Percentiles rank a stretch among this genome's conserved stretches.
Conservation (phyloP, 1,140 invertebrate genomes). For the Asbolus verrucosus region DNA sequence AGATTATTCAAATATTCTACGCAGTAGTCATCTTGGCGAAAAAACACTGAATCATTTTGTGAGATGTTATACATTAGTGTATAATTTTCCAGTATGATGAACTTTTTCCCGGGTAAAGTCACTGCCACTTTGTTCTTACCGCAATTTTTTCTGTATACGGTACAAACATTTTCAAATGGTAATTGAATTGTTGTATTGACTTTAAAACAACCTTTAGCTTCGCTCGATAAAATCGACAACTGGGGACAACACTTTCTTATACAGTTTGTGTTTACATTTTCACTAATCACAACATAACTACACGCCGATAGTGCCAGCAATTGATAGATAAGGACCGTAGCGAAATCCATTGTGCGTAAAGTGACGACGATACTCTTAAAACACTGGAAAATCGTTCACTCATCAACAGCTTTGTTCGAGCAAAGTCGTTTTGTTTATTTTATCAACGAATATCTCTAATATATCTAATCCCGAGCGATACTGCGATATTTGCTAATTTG, state of each 20-base stretch:
- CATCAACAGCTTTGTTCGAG: constrained; percentile 41
- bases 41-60: neutral
- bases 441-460: constrained; percentile 41
- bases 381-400: constrained; percentile 31
- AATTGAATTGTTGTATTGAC: constrained; percentile 4
- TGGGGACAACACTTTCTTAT: constrained; percentile 34
- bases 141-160: neutral
- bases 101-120: neutral
- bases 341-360: constrained; percentile 32
- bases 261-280: constrained; percentile 15
- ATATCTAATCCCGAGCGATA: constrained; percentile 27
- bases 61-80: neutral
- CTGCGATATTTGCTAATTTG: constrained; percentile 11
- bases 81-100: neutral
- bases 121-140: neutral
- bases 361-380: constrained; percentile 28
- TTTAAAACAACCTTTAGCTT: neutral
- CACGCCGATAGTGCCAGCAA: constrained; percentile 1
- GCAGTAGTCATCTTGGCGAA: neutral
- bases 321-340: constrained; percentile 19
- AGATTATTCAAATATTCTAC: constrained; percentile 12
- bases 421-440: constrained; percentile 38
- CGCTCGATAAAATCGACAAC: neutral
- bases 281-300: constrained; percentile 28
- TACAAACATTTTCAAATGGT: neutral